Conservation (phyloP, 2,888 invertebrate species). For the Ectobius pallidus region DNA sequence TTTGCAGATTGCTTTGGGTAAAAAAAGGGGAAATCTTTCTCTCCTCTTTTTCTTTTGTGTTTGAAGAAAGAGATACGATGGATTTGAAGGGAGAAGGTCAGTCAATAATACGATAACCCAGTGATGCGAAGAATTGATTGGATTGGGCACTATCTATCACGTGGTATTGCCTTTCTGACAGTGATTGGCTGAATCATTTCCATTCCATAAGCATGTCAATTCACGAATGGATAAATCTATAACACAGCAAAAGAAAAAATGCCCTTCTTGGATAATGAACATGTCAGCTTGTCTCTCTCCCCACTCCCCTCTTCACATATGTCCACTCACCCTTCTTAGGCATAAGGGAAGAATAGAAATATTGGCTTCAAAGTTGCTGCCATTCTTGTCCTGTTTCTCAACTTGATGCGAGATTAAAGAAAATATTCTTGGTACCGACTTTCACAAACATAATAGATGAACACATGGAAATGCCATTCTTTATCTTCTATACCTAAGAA, state of each 20-base stretch:
- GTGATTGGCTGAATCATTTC: constrained; percentile 21
- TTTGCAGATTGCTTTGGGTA: background rate
- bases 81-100: background rate
- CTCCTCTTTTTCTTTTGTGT: constrained; percentile 2
- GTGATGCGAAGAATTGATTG: constrained; percentile 23
- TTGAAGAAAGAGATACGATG: background rate
- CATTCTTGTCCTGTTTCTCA: too few relatives aligned
- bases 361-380: background rate
- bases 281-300: background rate
- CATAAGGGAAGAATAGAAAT: background rate
- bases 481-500: too few relatives aligned
- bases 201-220: background rate
- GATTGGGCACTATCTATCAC: constrained; percentile 22
- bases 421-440: too few relatives aligned
- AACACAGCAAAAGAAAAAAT: background rate
- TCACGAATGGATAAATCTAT: background rate
- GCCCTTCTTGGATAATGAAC: background rate
- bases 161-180: constrained; percentile 14
- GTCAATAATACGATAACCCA: constrained; percentile 18
- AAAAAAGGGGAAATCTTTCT: background rate
- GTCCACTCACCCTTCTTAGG: background rate
- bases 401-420: too few relatives aligned
- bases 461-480: too few relatives aligned
- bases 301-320: background rate
- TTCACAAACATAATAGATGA: too few relatives aligned